Conservation (phyloP, 2,888 invertebrate species). For the Mystacides longicornis region DNA sequence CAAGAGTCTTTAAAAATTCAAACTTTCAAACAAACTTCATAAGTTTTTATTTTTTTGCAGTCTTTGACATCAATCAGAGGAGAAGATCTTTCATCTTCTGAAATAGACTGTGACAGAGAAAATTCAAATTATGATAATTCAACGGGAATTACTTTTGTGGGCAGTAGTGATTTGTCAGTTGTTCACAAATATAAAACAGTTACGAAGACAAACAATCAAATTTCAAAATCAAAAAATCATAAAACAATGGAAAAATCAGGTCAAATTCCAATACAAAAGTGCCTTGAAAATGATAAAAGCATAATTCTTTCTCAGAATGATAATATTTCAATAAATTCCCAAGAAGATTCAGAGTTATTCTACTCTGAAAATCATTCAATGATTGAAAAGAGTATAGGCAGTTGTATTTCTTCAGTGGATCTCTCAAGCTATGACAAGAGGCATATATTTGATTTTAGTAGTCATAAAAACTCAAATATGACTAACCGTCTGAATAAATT, state of each 20-base stretch:
- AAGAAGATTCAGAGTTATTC: not conserved
- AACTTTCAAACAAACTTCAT: too few relatives aligned
- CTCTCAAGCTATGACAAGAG: not conserved
- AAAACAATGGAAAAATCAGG: not conserved
- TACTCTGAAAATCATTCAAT: not conserved
- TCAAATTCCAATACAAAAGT: not conserved
- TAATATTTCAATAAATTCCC: not conserved
- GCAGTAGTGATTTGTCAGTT: not conserved
- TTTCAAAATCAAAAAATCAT: not conserved
- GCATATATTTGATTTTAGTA: not conserved
- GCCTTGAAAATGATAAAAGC: not conserved
- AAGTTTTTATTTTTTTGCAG: not conserved
- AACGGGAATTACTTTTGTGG: not conserved
- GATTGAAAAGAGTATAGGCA: not conserved
- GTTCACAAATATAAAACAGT: not conserved
- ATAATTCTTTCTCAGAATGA: not conserved
- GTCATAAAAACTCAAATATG: not conserved
- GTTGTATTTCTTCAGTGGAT: not conserved
- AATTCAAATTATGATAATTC: not conserved
- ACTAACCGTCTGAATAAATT: constrained; percentile 15
- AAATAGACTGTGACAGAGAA: not conserved
- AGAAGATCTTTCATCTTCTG: not conserved
- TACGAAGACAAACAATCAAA: not conserved
- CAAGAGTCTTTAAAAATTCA: too few relatives aligned
- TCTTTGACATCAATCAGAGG: not conserved